A percentile compares a stretch with the other conserved stretches of the same genome.
Evolutionary conservation across 2,888 invertebrate genomes (phyloP).

Genomic region (Ditylenchus weischeri): DNA sequence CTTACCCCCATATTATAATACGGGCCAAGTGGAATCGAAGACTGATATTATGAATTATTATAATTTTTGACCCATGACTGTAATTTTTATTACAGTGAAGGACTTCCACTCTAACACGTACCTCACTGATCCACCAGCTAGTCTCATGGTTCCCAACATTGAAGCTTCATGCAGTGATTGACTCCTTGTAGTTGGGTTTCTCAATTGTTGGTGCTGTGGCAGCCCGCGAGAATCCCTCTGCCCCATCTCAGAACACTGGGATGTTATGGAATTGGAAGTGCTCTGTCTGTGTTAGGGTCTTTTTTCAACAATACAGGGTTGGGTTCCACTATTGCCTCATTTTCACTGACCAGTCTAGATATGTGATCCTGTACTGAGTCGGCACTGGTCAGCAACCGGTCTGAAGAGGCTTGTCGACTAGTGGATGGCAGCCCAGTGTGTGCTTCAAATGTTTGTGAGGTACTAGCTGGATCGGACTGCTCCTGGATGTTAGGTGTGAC

Average conservation of each 20-base stretch:
- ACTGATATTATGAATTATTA: no score
- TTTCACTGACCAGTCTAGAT: slow-evolving; percentile 74
- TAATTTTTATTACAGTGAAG: no score
- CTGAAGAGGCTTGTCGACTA: slow-evolving; percentile 33
- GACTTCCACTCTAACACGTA: no score
- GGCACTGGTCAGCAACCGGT: slow-evolving; percentile 33
- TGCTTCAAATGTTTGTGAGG: neutral
- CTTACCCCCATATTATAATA: no score
- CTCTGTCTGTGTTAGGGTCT: slow-evolving; percentile 54
- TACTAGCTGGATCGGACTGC: neutral
- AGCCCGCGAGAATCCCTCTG: slow-evolving; percentile 3
- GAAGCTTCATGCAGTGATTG: slow-evolving; percentile 47
- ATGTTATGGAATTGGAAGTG: slow-evolving; percentile 49
- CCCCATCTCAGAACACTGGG: slow-evolving; percentile 32
- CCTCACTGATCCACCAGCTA: slow-evolving; percentile 40
- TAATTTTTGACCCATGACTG: no score
- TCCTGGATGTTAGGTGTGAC: no score
- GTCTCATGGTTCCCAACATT: slow-evolving; percentile 23
- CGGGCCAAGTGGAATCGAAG: no score
- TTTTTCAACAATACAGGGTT: slow-evolving; percentile 54
- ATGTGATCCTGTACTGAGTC: slow-evolving; percentile 38
- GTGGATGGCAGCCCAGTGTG: neutral
- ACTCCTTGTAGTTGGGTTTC: slow-evolving; percentile 42
- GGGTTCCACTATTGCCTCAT: slow-evolving; percentile 85
- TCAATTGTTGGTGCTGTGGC: slow-evolving; percentile 18